Percentiles rank a stretch among this genome's conserved stretches.
Evolutionary conservation across 2,797 vertebrate species (phyloP).

Genomic region (Gymnopithys bicolor): DNA sequence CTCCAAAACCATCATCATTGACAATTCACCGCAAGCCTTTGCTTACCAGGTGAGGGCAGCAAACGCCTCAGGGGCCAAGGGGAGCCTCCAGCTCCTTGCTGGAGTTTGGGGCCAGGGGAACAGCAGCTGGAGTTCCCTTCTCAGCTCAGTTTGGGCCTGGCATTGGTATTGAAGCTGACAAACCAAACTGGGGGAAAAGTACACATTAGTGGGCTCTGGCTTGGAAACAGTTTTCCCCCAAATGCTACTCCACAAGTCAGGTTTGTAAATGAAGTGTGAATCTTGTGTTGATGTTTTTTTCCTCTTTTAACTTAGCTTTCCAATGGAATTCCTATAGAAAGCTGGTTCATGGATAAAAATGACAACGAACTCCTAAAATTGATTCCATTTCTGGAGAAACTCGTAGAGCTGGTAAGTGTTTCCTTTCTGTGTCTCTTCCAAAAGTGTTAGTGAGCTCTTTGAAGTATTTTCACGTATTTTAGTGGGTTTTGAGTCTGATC

Average conservation of each 20-base stretch:
- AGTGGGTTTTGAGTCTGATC: not conserved
- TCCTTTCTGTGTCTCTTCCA: not conserved
- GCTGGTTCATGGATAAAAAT: constrained; percentile 99
- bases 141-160: not conserved
- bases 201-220: not conserved
- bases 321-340: constrained; percentile 99
- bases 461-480: not conserved
- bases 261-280: not conserved
- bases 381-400: constrained; percentile 98
- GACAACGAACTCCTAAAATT: constrained; percentile 98
- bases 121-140: not conserved
- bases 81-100: too few species aligned
- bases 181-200: not conserved
- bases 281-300: not conserved
- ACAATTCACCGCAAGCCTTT: constrained; percentile 99
- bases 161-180: not conserved
- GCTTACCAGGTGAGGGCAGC: constrained; percentile 90
- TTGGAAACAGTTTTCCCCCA: not conserved
- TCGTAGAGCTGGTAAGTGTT: constrained; percentile 93
- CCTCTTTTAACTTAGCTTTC: constrained; percentile 84
- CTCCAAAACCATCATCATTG: constrained; percentile 99
- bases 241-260: not conserved
- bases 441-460: not conserved
- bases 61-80: not conserved
- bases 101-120: too few species aligned